Base-by-base conservation (phyloP, 2,888 invertebrate genomes). In the Drosophila subsilvestris region DNA sequence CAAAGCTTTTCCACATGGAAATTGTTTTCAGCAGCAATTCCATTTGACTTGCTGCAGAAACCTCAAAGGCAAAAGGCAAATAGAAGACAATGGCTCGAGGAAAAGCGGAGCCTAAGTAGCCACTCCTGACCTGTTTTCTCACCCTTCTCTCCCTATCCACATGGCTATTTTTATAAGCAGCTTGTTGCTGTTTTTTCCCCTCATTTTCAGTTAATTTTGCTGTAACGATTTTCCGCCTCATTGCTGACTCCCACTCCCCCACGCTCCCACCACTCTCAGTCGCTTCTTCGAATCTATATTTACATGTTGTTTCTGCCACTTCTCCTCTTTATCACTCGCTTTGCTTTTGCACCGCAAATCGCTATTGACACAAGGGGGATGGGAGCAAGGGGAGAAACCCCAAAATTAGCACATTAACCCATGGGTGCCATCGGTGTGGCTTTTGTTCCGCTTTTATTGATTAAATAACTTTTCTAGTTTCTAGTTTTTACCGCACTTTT, bases 151-250 rank as follows among this genome's bases (percentile, higher is more conserved):
- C 14, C 37, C 37, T 45, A 44, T 22, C 54, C 51, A 42, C 78
- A 6, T n/a, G 37, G 7, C 37, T 37, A 37, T 84, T 86, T 85
- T 77, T 79, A 70, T 87, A 85, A 77, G 82, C 74, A 49, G 74
- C 75, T 74, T 74, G 55, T 48, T 60, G 56, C 54, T 67, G 66
- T 53, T 63, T 63, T 80, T 67, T 73, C 74, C 74, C 74, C 73
- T 63, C 69, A 73, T 86, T 88, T 82, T 78, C 82, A 73, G 83
- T 81, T 78, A 87, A 85, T 87, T 89, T 89, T 87, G 82, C 56
- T 88, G 83, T 78, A 87, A 74, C 89, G 88, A 85, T 87, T 89
- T 86, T 84, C 87, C 85, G 85, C 85, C 81, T 73, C 32, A 72
- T 69, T 69, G 62, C 63, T 10, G 62, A 42, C 72, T 68, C 72